Evolutionary conservation across 2,797 vertebrate genomes (phyloP).

Genomic region (Chromis chromis): DNA sequence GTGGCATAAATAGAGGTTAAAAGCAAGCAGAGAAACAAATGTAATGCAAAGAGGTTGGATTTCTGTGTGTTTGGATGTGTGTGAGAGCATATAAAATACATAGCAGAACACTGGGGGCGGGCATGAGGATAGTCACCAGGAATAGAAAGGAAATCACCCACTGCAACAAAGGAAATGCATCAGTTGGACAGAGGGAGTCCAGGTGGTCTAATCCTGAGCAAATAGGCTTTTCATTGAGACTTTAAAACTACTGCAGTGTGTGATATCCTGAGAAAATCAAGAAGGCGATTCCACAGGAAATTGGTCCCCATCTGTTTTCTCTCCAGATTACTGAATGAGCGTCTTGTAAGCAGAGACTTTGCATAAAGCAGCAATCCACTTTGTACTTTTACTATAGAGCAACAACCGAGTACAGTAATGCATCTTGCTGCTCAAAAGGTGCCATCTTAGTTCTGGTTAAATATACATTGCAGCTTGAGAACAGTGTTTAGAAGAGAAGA

Average conservation of each 20-base stretch:
- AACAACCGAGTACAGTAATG: background rate
- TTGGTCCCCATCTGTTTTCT: constrained; percentile 43
- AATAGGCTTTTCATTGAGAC: constrained; percentile 57
- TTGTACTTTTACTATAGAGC: background rate
- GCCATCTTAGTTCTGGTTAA: background rate
- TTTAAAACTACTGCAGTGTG: constrained; percentile 44
- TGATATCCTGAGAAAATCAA: constrained; percentile 49
- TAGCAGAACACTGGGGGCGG: background rate
- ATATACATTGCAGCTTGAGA: constrained; percentile 8
- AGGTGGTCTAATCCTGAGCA: constrained; percentile 54
- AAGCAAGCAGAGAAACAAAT: constrained; percentile 3
- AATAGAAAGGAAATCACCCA: constrained; percentile 36
- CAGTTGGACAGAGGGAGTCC: constrained; percentile 32
- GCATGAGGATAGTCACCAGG: constrained; percentile 15
- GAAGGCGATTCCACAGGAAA: constrained; percentile 48
- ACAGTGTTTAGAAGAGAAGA: background rate
- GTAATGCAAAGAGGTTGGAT: background rate
- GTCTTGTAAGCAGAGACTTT: constrained; percentile 35
- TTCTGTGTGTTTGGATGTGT: constrained; percentile 1
- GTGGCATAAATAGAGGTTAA: constrained; percentile 24
- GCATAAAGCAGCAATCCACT: constrained; percentile 20
- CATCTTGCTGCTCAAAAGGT: constrained; percentile 4
- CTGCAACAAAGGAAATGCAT: constrained; percentile 33
- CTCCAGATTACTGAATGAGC: constrained; percentile 39
- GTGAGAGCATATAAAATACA: constrained; percentile 12